Base-by-base conservation (phyloP, 2,888 invertebrate species). In the Neoascia interrupta region DNA sequence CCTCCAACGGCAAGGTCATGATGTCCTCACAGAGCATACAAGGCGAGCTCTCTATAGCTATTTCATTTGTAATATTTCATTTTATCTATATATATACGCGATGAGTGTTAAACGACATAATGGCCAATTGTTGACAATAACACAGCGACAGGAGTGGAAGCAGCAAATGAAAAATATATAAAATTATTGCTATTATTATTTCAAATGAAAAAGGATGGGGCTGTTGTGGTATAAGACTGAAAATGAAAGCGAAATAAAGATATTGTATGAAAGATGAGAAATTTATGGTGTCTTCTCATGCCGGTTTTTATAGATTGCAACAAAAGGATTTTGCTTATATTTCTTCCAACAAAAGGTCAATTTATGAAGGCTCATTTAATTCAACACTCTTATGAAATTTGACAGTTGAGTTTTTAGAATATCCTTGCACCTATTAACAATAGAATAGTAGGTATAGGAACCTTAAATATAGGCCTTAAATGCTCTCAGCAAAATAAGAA, bases 41-140 rank as follows among this genome's bases (percentile, higher is more conserved):
- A 15, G 34, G 11, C n/a, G 28, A 23, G n/a, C n/a, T 16, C 28
- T 2, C 23, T n/a, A n/a, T 39, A 19, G 34, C 26, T 31, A 26
- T 47, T 51, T 6, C 15, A 21, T 56, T 54, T 18, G 47, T 21
- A 23, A 41, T 69, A 45, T 53, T 39, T 45, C 53, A 53, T 73
- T 66, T 49, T 58, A 53, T 45, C 31, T 16, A n/a, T n/a, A n/a
- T n/a, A n/a, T n/a, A n/a, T n/a, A n/a, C n/a, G 18, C 26, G 16
- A 19, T 28, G 54, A 56, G 36, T 54, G 47, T 34, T 49, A 49
- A 60, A 21, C 53, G 43, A 41, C 60, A 66, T 74, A 53, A 68
- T 61, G 66, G 60, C 60, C 66, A 74, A 74, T 74, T 74, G 66
- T 60, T 49, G 39, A 60, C 60, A 45, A 72, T 54, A 34, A 61